Base-by-base conservation (phyloP, 2,888 invertebrate genomes). In the Nymphalis c-album region DNA sequence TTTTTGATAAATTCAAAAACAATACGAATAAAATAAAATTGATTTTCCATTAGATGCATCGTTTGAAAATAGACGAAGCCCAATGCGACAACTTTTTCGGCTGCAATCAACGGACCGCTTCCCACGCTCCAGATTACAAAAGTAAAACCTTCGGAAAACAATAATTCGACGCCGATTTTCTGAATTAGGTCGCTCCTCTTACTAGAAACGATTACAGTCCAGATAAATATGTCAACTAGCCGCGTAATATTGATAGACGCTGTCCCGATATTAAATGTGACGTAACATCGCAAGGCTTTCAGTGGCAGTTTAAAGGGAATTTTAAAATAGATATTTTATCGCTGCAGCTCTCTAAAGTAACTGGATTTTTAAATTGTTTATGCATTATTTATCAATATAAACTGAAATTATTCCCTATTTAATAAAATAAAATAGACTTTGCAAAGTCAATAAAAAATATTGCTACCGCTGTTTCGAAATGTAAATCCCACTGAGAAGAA, bases 121-220 rank as follows among this genome's bases (percentile, higher is more conserved):
- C 70, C 70, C 72, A 69, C 72, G 72, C 60, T 53, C 71, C 63
- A 71, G 72, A 64, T 71, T 68, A 58, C 35, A 5, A 10, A 31
- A 55, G 13, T 20, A 45, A 58, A 59, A 48, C 16, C 60, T 53
- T 55, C 63, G 45, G 47, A 35, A 51, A 48, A 58, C 45, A 53
- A 63, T 67, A 63, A 67, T 67, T 63, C 16, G 65, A 61, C 55
- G 55, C 55, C 55, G 65, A 55, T 61, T 66, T 57, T n/a, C 47
- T 22, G 55, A 66, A 55, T 66, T 35, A 55, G 61, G 65, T 66
- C 65, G 55, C 22, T 22, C 2, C 55, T 17, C 53, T 35, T n/a
- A 18, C 10, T 57, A 22, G 47, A 22, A 26, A 45, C 46, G 31
- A 31, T 16, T 57, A 26, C 57, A 35, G 51, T 8, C 10, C 26